Base-by-base conservation (phyloP, 2,113 vertebrate species). In the Burhinus bistriatus region DNA sequence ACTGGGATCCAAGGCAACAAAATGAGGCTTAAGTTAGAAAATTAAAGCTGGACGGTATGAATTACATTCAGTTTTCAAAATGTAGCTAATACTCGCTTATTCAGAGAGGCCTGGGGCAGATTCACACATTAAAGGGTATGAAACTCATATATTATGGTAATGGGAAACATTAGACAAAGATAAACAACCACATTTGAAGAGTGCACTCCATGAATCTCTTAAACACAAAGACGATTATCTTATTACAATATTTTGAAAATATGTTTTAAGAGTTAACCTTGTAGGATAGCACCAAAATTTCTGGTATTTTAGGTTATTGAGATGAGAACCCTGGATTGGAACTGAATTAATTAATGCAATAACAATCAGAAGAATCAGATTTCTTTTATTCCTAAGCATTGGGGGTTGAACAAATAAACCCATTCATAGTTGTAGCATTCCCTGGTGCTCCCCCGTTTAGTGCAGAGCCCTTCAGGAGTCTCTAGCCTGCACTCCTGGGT, bases 1-100 rank as follows among this genome's bases (percentile, higher is more conserved):
- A 52, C 23, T 49, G 45, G 57, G 22, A 76, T 90, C 15, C 25
- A 85, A 87, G 65, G 57, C 61, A 91, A 81, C 61, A 87, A 94
- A 91, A 77, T 30, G 34, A 87, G 57, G 34, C 44, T 90, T 87
- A 68, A 72, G 70, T 72, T 83, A 49, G 84, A 91, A 61, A 91
- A 84, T 93, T 87, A 96, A 91, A 85, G 23, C 73, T 90, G 73
- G 70, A 79, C 5, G 1, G 9, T 57, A 90, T 78, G 87, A 93
- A 85, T 83, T 91, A 61, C 70, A 85, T 76, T 89, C 55, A 18
- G 65, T 87, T 96, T 94, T 94, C 66, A 90, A 93, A 95, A 93
- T 54, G 45, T 54, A 90, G 87, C 69, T 93, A 87, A 91, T 85
- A 72, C 55, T 88, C 49, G 70, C 68, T 91, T 91, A 94, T 68